A percentile compares a stretch with the other conserved stretches of the same genome.
Conservation (phyloP, 2,113 vertebrate species). For the Datnioides undecimradiatus region DNA sequence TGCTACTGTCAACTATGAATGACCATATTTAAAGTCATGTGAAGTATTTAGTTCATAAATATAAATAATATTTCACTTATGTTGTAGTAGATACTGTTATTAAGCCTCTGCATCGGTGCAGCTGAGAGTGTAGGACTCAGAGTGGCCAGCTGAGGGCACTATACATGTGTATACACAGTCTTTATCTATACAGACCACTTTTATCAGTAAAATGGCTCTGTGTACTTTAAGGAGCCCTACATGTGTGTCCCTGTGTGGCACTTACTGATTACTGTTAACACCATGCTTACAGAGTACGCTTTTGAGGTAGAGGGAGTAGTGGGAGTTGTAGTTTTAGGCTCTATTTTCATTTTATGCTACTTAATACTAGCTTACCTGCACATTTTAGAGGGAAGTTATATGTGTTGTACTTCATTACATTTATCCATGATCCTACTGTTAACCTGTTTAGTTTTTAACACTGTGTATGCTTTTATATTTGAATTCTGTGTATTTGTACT, state of each 20-base stretch:
- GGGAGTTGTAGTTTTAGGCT: too few relatives aligned
- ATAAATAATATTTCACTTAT: not conserved
- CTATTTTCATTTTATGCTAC: too few relatives aligned
- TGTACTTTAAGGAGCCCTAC: not conserved
- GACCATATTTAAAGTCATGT: not conserved
- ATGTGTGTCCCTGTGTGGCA: too few relatives aligned
- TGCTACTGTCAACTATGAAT: not conserved
- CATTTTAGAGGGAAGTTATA: not conserved
- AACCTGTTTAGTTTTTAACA: not conserved
- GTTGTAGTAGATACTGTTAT: not conserved
- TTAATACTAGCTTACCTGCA: not conserved
- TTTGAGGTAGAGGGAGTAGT: too few relatives aligned
- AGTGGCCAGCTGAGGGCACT: slow-evolving; percentile 17
- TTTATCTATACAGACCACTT: not conserved
- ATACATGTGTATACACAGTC: not conserved
- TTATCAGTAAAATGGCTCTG: not conserved
- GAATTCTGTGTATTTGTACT: not conserved
- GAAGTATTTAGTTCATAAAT: not conserved
- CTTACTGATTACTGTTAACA: too few relatives aligned
- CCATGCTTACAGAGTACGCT: not conserved
- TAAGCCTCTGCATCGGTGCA: not conserved
- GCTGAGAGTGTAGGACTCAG: not conserved
- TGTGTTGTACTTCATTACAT: not conserved
- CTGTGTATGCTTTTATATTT: not conserved
- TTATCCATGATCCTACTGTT: not conserved